Conservation (phyloP, 37 sponge, comb jelly and placozoan genomes). For the Spongilla lacustris region DNA sequence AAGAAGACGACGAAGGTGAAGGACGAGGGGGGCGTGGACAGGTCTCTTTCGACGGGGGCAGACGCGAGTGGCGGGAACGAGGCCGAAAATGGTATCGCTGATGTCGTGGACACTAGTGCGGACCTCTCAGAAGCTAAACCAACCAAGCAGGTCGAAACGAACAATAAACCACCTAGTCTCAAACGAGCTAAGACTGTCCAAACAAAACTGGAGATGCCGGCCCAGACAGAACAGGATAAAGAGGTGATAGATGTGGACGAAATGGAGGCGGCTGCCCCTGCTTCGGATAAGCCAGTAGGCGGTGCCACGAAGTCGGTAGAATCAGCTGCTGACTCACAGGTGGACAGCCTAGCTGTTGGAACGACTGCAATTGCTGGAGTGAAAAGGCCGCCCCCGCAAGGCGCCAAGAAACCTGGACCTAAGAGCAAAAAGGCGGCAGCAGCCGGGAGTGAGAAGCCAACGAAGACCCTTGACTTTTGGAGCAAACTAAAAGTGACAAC, state of each 20-base stretch:
- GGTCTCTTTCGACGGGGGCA: not conserved
- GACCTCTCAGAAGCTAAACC: not conserved
- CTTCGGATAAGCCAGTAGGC: not conserved
- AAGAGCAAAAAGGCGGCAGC: not conserved
- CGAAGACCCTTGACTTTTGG: not conserved
- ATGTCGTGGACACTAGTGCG: not conserved
- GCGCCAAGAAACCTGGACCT: not conserved
- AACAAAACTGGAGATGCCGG: not conserved
- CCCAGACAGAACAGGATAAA: not conserved
- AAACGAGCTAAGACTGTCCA: not conserved
- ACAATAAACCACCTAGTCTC: not conserved
- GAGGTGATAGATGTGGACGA: not conserved
- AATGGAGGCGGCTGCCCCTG: not conserved
- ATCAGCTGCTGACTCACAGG: not conserved
- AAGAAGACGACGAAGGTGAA: slow-evolving; percentile 13
- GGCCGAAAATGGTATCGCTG: not conserved
- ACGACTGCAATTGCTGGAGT: not conserved
- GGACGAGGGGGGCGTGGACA: not conserved
- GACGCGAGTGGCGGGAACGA: slow-evolving; percentile 6
- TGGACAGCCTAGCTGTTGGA: no score
- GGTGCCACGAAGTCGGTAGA: not conserved
- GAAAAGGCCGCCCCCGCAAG: not conserved
- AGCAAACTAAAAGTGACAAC: not conserved
- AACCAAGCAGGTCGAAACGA: not conserved
- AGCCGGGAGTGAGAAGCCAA: not conserved